Conservation (phyloP, 2,797 vertebrate species). For the Psittacula echo region DNA sequence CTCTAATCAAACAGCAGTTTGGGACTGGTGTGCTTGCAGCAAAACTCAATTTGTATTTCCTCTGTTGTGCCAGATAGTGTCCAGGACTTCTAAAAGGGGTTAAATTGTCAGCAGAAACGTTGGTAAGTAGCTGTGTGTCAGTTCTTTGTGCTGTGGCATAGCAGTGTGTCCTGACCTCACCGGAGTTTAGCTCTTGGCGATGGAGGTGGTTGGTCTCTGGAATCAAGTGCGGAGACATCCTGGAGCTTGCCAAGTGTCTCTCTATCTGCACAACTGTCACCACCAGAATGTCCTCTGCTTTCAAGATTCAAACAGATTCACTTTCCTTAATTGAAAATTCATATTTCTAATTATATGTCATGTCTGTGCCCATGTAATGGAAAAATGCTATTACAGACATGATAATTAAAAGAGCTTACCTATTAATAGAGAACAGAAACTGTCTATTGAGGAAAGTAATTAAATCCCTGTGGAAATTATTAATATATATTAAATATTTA, state of each 20-base stretch:
- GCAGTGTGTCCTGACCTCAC: neutral
- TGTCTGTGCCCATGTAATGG: neutral
- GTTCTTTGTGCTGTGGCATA: neutral
- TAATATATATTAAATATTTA: neutral
- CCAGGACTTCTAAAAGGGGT: neutral
- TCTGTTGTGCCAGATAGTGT: neutral
- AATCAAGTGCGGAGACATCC: neutral
- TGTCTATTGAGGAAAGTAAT: neutral
- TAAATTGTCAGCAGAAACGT: neutral
- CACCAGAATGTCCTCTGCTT: neutral
- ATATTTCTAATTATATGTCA: conserved; percentile 29
- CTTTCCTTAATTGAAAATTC: neutral
- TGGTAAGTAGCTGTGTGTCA: neutral
- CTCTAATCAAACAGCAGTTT: neutral
- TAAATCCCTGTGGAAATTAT: neutral
- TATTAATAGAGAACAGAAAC: neutral
- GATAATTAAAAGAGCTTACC: neutral
- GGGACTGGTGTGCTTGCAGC: neutral
- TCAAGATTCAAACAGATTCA: neutral
- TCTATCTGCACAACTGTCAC: neutral
- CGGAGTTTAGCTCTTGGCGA: neutral
- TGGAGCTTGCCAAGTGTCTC: neutral
- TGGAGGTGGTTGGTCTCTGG: neutral
- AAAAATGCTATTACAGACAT: neutral
- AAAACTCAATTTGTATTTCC: conserved; percentile 32